A percentile compares a stretch with the other conserved stretches of the same genome.
Conservation (phyloP, 2,113 vertebrate species). For the Heptranchias perlo region DNA sequence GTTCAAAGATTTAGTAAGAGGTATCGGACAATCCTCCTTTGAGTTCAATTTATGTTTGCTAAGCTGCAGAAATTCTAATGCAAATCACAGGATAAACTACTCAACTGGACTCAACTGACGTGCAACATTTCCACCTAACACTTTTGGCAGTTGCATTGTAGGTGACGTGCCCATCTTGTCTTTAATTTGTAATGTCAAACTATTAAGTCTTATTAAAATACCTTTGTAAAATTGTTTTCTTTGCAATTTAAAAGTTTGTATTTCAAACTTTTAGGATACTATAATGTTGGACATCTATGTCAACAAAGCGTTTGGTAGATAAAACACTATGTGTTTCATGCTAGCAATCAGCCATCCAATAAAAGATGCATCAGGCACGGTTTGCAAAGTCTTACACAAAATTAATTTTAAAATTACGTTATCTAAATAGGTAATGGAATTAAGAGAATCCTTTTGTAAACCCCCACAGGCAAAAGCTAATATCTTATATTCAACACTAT, state of each 20-base stretch:
- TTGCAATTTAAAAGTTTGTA: background rate
- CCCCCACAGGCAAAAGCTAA: too few relatives aligned
- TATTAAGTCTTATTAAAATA: background rate
- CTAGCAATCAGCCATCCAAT: background rate
- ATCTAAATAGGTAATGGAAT: too few relatives aligned
- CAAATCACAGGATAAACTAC: background rate
- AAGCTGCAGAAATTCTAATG: background rate
- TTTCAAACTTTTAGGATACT: background rate
- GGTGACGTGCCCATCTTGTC: background rate
- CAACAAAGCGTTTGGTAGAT: background rate
- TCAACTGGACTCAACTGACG: background rate
- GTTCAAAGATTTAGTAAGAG: background rate
- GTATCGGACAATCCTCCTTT: background rate
- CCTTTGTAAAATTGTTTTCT: background rate
- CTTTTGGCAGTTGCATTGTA: background rate
- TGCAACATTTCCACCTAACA: background rate
- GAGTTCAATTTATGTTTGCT: background rate
- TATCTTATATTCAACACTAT: too few relatives aligned
- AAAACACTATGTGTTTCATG: background rate
- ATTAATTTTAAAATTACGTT: too few relatives aligned
- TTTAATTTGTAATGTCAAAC: background rate
- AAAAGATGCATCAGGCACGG: background rate
- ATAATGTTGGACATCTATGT: background rate
- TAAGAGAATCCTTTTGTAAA: too few relatives aligned
- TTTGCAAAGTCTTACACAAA: too few relatives aligned